Conservation (phyloP, 2,797 vertebrate genomes). For the Lagocephalus sceleratus region DNA sequence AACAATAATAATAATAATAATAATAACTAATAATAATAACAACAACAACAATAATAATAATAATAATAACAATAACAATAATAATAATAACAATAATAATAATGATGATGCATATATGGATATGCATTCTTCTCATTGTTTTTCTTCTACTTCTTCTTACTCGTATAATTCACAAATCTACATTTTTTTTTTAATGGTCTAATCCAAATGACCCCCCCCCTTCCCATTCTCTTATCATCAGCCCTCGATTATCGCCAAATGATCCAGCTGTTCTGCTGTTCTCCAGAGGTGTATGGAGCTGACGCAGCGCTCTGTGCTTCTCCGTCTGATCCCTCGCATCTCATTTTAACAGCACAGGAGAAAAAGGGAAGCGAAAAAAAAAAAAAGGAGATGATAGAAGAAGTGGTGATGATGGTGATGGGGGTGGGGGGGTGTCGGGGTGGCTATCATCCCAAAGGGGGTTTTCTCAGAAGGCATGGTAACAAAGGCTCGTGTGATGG, state of each 20-base stretch:
- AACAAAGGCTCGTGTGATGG: constrained; percentile 19
- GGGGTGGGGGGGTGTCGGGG: not conserved
- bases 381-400: constrained; percentile 5
- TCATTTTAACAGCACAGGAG: constrained; percentile 19
- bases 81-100: no score
- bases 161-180: no score
- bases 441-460: constrained; percentile 4
- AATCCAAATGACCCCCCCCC: not conserved
- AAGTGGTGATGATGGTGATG: no score
- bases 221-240: constrained; percentile 27
- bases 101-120: no score
- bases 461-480: not conserved
- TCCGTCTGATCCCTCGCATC: constrained; percentile 14
- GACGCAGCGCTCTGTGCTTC: constrained; percentile 42
- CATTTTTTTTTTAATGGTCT: no score
- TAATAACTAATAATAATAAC: no score
- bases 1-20: no score
- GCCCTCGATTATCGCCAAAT: constrained; percentile 46
- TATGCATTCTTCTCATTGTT: no score
- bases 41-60: no score
- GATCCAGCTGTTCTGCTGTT: constrained; percentile 51
- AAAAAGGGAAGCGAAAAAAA: not conserved
- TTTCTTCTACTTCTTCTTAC: no score
- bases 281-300: constrained; percentile 48
- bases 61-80: no score